Evolutionary conservation across 2,113 vertebrate genomes (phyloP), one percentile per base, ranked within the genome.

Genomic region (Hippopotamus amphibius): DNA sequence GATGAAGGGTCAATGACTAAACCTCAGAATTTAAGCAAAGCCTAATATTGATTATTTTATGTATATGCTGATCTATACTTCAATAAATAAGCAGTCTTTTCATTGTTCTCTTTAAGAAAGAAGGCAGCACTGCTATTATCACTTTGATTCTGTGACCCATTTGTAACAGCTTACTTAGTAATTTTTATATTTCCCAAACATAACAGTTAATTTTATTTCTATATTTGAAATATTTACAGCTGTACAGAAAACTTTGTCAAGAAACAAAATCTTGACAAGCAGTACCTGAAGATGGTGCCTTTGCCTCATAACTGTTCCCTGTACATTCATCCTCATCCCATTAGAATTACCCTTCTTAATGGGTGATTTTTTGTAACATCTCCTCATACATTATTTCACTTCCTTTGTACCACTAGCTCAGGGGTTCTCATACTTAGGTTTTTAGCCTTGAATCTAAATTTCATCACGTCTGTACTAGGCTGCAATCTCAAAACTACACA

Each of bases 1-100:
- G 24, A 53, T 0, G 1, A 9, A 53, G 7, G 1, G 4, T 66
- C 6, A 8, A 21, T n/a, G 28, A 43, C 1, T 43, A 53, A 21
- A 11, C 65, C 37, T 72, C 11, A 65, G 53, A 88, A 30, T 17
- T 37, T 63, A 63, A 46, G 30, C 53, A 65, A 37, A 57, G 19
- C 15, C 22, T 26, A 19, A 59, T 12, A 61, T 69, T 61, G 3
- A 71, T 72, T 82, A 19, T 26, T 37, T 66, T 76, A 28, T 14
- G 1, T 57, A 22, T 46, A 17, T 43, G 19, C 7, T 81, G 9
- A 50, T 41, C 37, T 92, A 30, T 1, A n/a, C 6, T 46, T 68
- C 41, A 68, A 41, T 48, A 88, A 28, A 59, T 50, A 89, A 63
- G 12, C 8, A 63, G 57, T 55, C 19, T 93, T 65, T 89, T 53